phyloP scores from a whole-genome alignment of 1,140 invertebrate genomes.

The Chrysomallon squamiferum region DNA sequence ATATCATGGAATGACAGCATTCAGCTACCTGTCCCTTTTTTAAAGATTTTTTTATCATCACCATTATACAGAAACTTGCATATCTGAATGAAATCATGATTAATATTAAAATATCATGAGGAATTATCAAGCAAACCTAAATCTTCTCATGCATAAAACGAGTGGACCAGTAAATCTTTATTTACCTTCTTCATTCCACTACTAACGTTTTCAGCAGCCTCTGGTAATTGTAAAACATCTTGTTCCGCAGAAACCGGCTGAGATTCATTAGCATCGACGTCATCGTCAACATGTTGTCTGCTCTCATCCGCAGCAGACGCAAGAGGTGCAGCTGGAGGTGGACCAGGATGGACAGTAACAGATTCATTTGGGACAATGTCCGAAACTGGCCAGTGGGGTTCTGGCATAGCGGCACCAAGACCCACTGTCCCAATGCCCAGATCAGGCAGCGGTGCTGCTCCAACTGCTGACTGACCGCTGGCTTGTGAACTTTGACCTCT shows the following conservation, averaged over 20 bases:
- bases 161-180: too few species aligned
- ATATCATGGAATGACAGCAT: too few species aligned
- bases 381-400: background rate
- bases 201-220: background rate
- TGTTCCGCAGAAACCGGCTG: background rate
- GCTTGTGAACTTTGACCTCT: background rate
- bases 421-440: constrained; percentile 25
- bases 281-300: background rate
- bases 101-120: too few species aligned
- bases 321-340: background rate
- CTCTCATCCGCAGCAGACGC: background rate
- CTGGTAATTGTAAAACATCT: background rate
- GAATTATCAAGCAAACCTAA: too few species aligned
- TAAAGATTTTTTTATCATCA: too few species aligned
- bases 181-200: background rate
- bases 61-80: too few species aligned
- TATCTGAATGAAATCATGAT: too few species aligned
- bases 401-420: constrained; percentile 7
- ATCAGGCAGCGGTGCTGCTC: constrained; percentile 18
- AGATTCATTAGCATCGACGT: background rate
- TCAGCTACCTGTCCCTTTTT: too few species aligned
- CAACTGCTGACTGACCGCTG: constrained; percentile 8
- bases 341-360: constrained; percentile 10
- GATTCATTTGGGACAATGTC: background rate
- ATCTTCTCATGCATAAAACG: too few species aligned